Evolutionary conservation across 2,888 invertebrate genomes (phyloP), one percentile per base, ranked within the genome.

Genomic region (Hypercompe scribonia): DNA sequence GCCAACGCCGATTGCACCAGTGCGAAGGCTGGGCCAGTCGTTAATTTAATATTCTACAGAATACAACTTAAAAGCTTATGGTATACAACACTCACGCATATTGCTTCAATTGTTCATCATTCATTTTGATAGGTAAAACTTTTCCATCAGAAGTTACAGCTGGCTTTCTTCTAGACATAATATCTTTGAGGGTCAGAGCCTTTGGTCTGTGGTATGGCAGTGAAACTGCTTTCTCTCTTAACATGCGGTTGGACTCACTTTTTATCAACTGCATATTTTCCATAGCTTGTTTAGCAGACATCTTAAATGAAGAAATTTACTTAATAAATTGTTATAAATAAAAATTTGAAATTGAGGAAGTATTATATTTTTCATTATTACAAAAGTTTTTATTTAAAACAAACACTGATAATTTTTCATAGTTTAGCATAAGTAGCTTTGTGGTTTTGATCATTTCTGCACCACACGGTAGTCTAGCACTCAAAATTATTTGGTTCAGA

Each of bases 141-240:
- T 94, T 96, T 78, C 95, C 95, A 89, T 95, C 93, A 42, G 89
- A 83, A 31, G 91, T 83, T 2, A 94, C 72, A 15, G 92, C 92
- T 65, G 92, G 92, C 77, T 90, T 93, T 70, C 93, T 89, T 80
- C 94, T 90, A 71, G 89, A 93, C 82, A 98, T 96, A 85, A 99
- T 98, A 86, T 98, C 99, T 88, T 97, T 97, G 0, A 99, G 92
- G 0, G 97, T 97, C 72, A 97, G 96, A 61, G 97, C 97, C 87
- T 97, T 98, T 2, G 99, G 98, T 87, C 97, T 97, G 89, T 99
- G 99, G 90, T 99, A 99, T 0, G 99, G 99, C 58, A 99, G 93
- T 63, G 97, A 97, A 18, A 98, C 96, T 75, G 96, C 94, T 31
- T 97, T 97, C 89, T 98, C 98, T 81, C 99, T 96, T 18, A 98